A percentile compares a stretch with the other conserved stretches of the same genome.
Evolutionary conservation across 1,140 invertebrate species (phyloP).

Genomic region (Theocolax elegans): DNA sequence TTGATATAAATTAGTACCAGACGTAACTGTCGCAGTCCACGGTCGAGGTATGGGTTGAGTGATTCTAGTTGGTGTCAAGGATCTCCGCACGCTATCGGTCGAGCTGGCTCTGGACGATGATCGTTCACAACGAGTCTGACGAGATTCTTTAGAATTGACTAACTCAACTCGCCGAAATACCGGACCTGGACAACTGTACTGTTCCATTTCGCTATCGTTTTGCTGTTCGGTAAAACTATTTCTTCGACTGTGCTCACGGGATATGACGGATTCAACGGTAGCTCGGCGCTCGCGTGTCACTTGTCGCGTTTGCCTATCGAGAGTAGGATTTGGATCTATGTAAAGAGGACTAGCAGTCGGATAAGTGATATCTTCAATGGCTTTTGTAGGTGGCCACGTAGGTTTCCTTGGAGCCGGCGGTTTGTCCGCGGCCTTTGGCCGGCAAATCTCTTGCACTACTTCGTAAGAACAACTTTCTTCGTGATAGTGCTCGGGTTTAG

Average conservation of each 20-base stretch:
- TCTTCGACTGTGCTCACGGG: conserved; percentile 46
- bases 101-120: conserved; percentile 56
- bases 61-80: conserved; percentile 63
- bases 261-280: conserved; percentile 48
- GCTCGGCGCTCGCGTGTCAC: conserved; percentile 52
- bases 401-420: conserved; percentile 50
- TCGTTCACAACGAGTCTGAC: conserved; percentile 46
- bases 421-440: conserved; percentile 40
- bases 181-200: conserved; percentile 58
- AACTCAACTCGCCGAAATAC: conserved; percentile 57
- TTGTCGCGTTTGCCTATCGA: conserved; percentile 49
- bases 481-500: background rate
- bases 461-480: conserved; percentile 46
- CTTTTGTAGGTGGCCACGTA: conserved; percentile 60
- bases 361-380: conserved; percentile 63
- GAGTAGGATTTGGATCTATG: conserved; percentile 61
- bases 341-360: conserved; percentile 65
- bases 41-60: conserved; percentile 61
- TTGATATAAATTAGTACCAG: conserved; percentile 52
- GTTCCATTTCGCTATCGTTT: conserved; percentile 51
- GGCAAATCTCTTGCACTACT: conserved; percentile 44
- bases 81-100: conserved; percentile 58
- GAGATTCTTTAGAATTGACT: conserved; percentile 46
- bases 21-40: conserved; percentile 62
- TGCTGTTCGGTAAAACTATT: conserved; percentile 44